These are phyloP conservation scores for Sciurus niger DNA, from an alignment of 2,113 vertebrate genomes.

Conservation along the genomic window DNA sequence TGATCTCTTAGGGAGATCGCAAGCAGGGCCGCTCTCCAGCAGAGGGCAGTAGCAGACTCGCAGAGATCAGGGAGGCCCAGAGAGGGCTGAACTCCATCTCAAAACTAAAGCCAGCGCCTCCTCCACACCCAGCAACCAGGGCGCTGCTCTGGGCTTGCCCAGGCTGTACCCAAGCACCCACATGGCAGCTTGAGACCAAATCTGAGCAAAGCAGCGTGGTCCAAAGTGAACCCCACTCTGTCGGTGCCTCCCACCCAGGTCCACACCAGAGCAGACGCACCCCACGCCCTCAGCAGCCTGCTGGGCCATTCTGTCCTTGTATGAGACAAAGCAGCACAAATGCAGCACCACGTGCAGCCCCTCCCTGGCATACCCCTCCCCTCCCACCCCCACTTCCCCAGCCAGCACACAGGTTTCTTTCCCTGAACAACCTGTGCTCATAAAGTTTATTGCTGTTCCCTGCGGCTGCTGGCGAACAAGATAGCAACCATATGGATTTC, in stretches of 20 bases:
- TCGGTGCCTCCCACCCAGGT: background rate
- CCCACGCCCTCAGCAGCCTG: background rate
- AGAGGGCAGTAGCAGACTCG: slow-evolving; percentile 71
- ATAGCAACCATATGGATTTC: slow-evolving; percentile 6
- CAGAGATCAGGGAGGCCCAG: background rate
- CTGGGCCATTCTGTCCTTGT: background rate
- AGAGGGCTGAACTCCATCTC: background rate
- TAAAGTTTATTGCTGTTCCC: slow-evolving; percentile 70
- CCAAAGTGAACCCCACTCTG: too few relatives aligned
- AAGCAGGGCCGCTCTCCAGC: slow-evolving; percentile 3
- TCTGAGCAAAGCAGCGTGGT: background rate
- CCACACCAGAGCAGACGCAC: background rate
- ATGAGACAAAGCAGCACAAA: background rate
- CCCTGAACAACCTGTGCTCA: slow-evolving; percentile 48
- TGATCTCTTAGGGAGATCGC: rapidly evolving
- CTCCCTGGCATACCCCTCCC: rapidly evolving
- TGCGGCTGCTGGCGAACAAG: slow-evolving; percentile 44
- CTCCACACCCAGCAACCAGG: too few relatives aligned
- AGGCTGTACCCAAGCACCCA: background rate
- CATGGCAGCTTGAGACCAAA: background rate
- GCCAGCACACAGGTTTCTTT: slow-evolving; percentile 17
- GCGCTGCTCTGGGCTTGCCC: background rate
- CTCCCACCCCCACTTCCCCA: too few relatives aligned
- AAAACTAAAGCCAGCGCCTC: background rate
- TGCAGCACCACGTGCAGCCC: background rate